Evolutionary conservation across 2,888 invertebrate genomes (phyloP), one percentile per base, ranked within the genome.

Genomic region (Orthosia incerta): DNA sequence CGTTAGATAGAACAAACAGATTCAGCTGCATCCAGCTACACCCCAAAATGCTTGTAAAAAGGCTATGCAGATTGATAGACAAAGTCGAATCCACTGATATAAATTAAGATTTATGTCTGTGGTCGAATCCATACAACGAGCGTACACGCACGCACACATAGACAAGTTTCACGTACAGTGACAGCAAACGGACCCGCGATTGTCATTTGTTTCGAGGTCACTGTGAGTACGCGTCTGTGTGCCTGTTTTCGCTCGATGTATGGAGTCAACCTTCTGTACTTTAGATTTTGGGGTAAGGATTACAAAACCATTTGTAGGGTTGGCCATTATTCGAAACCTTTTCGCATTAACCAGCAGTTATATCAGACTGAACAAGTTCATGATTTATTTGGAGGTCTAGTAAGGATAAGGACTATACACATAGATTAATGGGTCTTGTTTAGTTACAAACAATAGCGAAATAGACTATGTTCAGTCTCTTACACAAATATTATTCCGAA

Each of bases 291-390:
- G 48, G 26, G 26, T 55, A 57, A 51, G 68, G 79, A 69, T 82
- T 78, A 80, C 68, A 59, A 72, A 50, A 66, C 61, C 78, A 69
- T 82, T 73, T 78, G 83, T 68, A 65, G 68, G 66, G 65, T 73
- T 62, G 61, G 23, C 64, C 59, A 76, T 81, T 64, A 77, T 72
- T 66, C 11, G 48, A 31, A 77, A 68, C 82, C 79, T 80, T 77
- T 82, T 82, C 31, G 45, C 63, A 82, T 79, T 68, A 82, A 64
- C 63, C 26, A 60, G 46, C 63, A 51, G 48, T 65, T 68, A 65
- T 51, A 72, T 61, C 56, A 31, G 57, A 72, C 64, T 48, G 63
- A 68, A 72, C 61, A 81, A 76, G 65, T 74, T 78, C 31, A 51
- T 79, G 57, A 70, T 70, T 66, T 75, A 80, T 76, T 62, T 51